phyloP scores from a whole-genome alignment of 2,888 invertebrate species.

The Plebejus argus region DNA sequence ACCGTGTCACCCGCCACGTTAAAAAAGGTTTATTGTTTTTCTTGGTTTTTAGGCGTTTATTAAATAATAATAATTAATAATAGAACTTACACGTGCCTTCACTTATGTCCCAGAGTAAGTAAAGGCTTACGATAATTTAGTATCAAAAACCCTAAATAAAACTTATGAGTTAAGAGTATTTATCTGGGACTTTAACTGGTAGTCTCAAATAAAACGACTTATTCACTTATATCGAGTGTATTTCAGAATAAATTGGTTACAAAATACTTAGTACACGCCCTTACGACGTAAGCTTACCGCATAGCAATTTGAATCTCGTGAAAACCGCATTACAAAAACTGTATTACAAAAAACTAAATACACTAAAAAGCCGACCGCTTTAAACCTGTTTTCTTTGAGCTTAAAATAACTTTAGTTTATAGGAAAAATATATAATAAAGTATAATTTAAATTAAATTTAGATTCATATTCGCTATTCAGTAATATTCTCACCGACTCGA shows the following conservation, averaged over 20 bases:
- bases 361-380: conserved; percentile 71
- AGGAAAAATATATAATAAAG: conserved; percentile 71
- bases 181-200: no score
- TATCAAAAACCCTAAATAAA: no score
- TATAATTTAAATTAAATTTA: conserved; percentile 76
- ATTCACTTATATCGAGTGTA: conserved; percentile 79
- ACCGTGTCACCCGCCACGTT: no score
- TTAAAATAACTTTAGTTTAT: conserved; percentile 69
- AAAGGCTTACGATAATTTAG: no score
- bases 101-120: no score
- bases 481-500: background rate
- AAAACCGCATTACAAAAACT: conserved; percentile 49
- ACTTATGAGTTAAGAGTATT: no score
- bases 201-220: conserved; percentile 64
- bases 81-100: no score
- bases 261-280: conserved; percentile 74
- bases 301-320: conserved; percentile 59
- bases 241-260: conserved; percentile 80
- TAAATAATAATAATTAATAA: no score
- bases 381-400: conserved; percentile 67
- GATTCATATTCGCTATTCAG: conserved; percentile 29
- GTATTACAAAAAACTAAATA: conserved; percentile 70
- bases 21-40: no score
- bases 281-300: conserved; percentile 58
- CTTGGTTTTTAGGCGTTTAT: no score